Evolutionary conservation across 2,113 vertebrate species (phyloP), one percentile per base, ranked within the genome.

Genomic region (Ramphastos sulfuratus): DNA sequence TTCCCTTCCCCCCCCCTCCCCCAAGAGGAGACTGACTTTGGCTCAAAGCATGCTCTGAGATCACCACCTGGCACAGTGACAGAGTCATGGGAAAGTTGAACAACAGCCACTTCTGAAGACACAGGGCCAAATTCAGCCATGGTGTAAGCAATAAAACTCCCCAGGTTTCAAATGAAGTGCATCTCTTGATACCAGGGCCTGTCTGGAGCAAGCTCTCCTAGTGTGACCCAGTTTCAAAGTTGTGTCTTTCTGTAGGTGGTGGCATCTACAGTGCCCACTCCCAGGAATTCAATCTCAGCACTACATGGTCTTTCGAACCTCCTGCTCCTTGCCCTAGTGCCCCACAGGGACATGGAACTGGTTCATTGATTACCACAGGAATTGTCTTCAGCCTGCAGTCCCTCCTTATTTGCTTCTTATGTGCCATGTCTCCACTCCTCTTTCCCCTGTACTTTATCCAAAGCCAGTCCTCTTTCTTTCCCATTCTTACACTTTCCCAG

Each of bases 11-110:
- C 87, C 87, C 69, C 72, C 42, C 61, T 31, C 33, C 6, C 61
- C 25, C 42, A 5, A 8, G 63, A 85, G 71, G 70, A 96, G 91
- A 67, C 42, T 63, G 81, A 39, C 87, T 93, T 94, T 95, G 93
- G 96, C 93, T 97, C 92, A 27, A 59, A 66, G 56, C 13, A 2
- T 35, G 59, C 65, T 94, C 92, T 96, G 92, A 96, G 93, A 94
- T 97, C 96, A 96, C 91, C 71, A 66, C 46, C 94, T 96, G 94
- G 96, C 96, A 95, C 83, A 76, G 71, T 79, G 96, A 96, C 96
- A 97, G 73, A 94, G 91, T 87, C 96, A 97, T 90, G 96, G 95
- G 96, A 96, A 96, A 97, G 76, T 81, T 97, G 96, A 97, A 95
- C 64, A 91, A 27, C 67, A 82, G 91, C 94, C 96, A 94, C 86